Evolutionary conservation across 2,797 vertebrate species (phyloP), one percentile per base, ranked within the genome.

Genomic region (Onychomys arenicola): DNA sequence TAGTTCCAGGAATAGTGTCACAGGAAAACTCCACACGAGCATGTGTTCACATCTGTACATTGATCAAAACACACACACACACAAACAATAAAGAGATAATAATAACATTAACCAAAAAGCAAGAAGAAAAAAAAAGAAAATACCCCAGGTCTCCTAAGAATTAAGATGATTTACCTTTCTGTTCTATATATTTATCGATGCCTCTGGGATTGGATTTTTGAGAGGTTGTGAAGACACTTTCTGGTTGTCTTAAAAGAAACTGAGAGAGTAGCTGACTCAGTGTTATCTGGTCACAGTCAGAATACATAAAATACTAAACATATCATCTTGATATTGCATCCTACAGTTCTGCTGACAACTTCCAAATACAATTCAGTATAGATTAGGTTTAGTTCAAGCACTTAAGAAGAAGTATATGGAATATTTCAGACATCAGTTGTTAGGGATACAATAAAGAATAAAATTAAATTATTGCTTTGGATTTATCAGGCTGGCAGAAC

Each of bases 151-250:
- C 59, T 94, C 75, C 57, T 80, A 71, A 34, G 23, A 89, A 89
- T 86, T 76, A 69, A 55, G 19, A 87, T 21, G 32, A 13, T 91
- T 96, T 76, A 37, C 63, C 94, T 57, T 90, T 95, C 61, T 37
- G 52, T 57, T 97, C 14, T 93, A 29, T 23, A 13, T 63, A 19
- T 71, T 67, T 84, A 93, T 43, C 55, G 83, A 27, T 90, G 37
- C 4, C 29, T 27, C 52, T 87, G 46, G 27, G 34, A 71, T 52
- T 63, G 27, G 13, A 77, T 27, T 76, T 92, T 76, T 69, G 57
- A 43, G 32, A 55, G 34, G 40, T 55, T 90, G 63, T 32, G 76
- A 80, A 69, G 49, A 73, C 27, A 8, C 29, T 25, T 63, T 81
- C 32, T 89, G 55, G 52, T 59, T 76, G 40, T 65, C 17, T 92